phyloP scores from a whole-genome alignment of 2,797 vertebrate species.

The Sebastes jordani region DNA sequence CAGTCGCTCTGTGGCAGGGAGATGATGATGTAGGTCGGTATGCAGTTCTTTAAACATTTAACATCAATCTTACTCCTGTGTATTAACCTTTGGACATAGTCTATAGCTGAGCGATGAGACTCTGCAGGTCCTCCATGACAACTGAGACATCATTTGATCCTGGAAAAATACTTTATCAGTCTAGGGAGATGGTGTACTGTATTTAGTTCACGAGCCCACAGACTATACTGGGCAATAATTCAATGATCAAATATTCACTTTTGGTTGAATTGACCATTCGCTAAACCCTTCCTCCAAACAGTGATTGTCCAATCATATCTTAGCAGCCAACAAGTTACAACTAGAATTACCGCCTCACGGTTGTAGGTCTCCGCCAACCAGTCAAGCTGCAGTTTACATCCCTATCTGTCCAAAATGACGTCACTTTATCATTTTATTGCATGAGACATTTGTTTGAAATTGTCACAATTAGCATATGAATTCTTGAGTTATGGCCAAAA shows the following conservation, averaged over 20 bases:
- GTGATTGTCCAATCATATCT: background rate
- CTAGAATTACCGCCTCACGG: background rate
- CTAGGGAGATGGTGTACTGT: background rate
- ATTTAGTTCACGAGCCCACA: background rate
- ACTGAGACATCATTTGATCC: background rate
- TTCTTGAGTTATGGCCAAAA: too few relatives aligned
- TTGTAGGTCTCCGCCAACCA: too few relatives aligned
- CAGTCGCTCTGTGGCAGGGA: slow-evolving; percentile 21
- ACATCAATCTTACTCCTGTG: background rate
- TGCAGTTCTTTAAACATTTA: background rate
- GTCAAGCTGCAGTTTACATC: too few relatives aligned
- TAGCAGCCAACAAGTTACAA: background rate
- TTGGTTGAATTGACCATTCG: background rate
- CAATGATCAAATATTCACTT: background rate
- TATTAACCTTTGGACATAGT: background rate
- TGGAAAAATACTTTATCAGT: background rate
- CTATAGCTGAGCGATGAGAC: background rate
- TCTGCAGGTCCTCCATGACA: slow-evolving; percentile 24
- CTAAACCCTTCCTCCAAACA: background rate
- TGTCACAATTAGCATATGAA: rapidly evolving
- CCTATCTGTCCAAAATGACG: too few relatives aligned
- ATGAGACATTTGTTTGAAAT: background rate
- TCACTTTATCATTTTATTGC: background rate
- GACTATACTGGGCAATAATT: background rate
- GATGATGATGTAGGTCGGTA: slow-evolving; percentile 6